These are phyloP conservation scores for Trichonephila inaurata DNA, from an alignment of 1,140 invertebrate species.

Conservation along the genomic window DNA sequence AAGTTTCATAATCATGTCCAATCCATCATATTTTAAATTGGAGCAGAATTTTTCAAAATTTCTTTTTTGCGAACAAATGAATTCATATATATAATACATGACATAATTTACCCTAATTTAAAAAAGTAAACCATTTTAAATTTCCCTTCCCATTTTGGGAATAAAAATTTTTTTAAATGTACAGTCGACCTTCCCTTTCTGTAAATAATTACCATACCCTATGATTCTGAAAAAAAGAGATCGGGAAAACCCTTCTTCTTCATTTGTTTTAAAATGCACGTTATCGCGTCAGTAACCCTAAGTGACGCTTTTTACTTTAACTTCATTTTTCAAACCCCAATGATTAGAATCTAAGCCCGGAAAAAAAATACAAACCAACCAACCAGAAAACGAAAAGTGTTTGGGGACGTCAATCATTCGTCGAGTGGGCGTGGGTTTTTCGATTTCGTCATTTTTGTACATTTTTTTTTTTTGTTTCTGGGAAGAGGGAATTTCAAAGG, in stretches of 20 bases:
- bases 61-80: too few relatives aligned
- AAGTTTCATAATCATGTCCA: too few relatives aligned
- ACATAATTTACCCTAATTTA: too few relatives aligned
- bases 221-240: not conserved
- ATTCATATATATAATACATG: too few relatives aligned
- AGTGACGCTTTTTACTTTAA: not conserved
- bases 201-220: not conserved
- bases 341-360: constrained; percentile 22
- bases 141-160: not conserved
- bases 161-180: not conserved
- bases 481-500: constrained; percentile 36
- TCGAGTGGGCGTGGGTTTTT: constrained; percentile 30
- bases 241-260: constrained; percentile 4
- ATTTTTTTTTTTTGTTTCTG: not conserved
- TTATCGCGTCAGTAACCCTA: constrained; percentile 30
- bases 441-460: constrained; percentile 29
- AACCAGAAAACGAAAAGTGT: constrained; percentile 49
- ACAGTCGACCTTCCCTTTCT: not conserved
- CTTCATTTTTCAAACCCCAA: not conserved
- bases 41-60: too few relatives aligned
- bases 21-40: too few relatives aligned
- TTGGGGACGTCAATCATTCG: constrained; percentile 57
- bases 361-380: constrained; percentile 39
- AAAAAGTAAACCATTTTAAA: not conserved
- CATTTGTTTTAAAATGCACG: constrained; percentile 33